Percentiles rank a stretch among this genome's conserved stretches.
These are phyloP conservation scores for Elaphurus davidianus DNA, from an alignment of 2,113 vertebrate species.

Conservation along the genomic window DNA sequence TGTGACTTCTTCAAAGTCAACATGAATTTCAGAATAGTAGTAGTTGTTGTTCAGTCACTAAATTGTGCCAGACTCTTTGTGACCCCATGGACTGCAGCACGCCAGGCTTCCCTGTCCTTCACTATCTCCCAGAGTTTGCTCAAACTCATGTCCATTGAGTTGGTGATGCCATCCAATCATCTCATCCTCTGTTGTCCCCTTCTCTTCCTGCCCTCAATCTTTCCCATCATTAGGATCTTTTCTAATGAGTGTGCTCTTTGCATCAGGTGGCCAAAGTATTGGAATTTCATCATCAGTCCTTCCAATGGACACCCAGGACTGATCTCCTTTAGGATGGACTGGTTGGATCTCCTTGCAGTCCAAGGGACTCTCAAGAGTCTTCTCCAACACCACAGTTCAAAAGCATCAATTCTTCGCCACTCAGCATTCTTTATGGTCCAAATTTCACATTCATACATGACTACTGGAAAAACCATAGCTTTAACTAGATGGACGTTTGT, in stretches of 20 bases:
- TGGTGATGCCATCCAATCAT: neutral
- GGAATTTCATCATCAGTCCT: neutral
- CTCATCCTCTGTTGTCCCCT: neutral
- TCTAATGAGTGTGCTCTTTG: neutral
- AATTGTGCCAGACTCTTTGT: neutral
- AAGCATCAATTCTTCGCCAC: neutral
- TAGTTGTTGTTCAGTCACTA: neutral
- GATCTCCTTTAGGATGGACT: neutral
- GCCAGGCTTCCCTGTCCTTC: neutral
- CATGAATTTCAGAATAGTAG: neutral
- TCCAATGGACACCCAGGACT: neutral
- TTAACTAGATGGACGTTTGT: neutral
- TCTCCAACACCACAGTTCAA: neutral
- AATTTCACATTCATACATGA: neutral
- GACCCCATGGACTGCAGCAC: neutral
- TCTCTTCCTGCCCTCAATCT: neutral
- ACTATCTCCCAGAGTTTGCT: neutral
- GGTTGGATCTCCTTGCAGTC: neutral
- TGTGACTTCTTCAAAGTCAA: neutral
- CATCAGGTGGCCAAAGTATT: neutral
- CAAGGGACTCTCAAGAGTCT: neutral
- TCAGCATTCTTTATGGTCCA: neutral
- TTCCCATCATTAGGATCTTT: neutral
- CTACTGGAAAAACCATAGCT: neutral
- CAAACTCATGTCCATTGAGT: neutral